Percentiles rank a stretch among this genome's conserved stretches.
Conservation (phyloP, 2,797 vertebrate genomes). For the Melopsittacus undulatus region DNA sequence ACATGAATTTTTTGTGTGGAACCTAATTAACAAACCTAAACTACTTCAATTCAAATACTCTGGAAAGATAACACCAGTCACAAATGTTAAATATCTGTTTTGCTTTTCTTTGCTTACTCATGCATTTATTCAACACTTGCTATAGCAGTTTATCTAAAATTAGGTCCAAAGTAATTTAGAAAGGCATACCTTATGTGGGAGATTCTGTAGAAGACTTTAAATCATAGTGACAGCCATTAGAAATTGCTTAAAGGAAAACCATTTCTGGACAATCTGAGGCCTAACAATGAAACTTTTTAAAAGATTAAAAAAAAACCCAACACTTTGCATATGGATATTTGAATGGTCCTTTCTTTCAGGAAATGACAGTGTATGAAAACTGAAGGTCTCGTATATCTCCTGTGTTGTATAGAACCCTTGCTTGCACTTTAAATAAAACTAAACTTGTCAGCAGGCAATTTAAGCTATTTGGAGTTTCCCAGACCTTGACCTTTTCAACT, state of each 20-base stretch:
- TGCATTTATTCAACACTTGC: slow-evolving; percentile 78
- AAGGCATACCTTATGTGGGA: slow-evolving; percentile 71
- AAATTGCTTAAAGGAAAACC: slow-evolving; percentile 72
- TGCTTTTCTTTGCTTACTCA: slow-evolving; percentile 77
- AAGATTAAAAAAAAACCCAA: not conserved
- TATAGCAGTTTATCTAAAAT: slow-evolving; percentile 81
- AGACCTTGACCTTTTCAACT: not conserved
- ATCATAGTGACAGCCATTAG: slow-evolving; percentile 79
- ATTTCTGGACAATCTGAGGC: slow-evolving; percentile 66
- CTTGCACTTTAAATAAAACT: not conserved
- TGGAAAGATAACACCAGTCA: slow-evolving; percentile 72
- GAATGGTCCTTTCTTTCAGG: not conserved
- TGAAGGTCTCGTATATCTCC: not conserved
- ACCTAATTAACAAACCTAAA: slow-evolving; percentile 73
- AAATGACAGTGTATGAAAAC: slow-evolving; percentile 23
- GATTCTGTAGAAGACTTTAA: slow-evolving; percentile 77
- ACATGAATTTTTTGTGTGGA: slow-evolving; percentile 43
- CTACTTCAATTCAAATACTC: slow-evolving; percentile 70
- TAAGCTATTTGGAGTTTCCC: not conserved
- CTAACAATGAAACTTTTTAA: slow-evolving; percentile 41
- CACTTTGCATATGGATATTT: not conserved
- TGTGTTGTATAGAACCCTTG: not conserved
- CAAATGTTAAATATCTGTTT: slow-evolving; percentile 78
- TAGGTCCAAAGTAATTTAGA: slow-evolving; percentile 80
- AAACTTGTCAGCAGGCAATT: not conserved